Evolutionary conservation across 2,113 vertebrate genomes (phyloP), one percentile per base, ranked within the genome.

Genomic region (Poicephalus gulielmi): DNA sequence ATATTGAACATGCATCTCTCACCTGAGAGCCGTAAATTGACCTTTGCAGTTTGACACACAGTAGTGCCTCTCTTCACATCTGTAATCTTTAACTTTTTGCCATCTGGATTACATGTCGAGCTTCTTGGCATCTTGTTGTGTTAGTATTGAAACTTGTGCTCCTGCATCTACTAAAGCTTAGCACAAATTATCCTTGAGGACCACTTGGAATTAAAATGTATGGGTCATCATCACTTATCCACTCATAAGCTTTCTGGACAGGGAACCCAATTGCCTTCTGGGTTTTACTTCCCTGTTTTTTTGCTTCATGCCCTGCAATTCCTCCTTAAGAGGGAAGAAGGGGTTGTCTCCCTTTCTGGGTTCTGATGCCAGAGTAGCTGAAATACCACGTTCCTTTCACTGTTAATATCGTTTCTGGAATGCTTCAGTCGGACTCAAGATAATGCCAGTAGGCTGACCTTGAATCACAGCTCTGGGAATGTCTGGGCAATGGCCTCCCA

Each of bases 91-190:
- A 57, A 28, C 23, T 49, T 23, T 53, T 15, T 57, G 28, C 24
- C 5, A 0, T 67, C 35, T 1, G 11, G 33, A n/a, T 47, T 3
- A 3, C 20, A 49, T 1, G 1, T 62, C 19, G 9, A 75, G 41
- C 16, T 67, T 57, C 41, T 49, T 4, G 0, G 24, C 19, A 10
- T 15, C 19, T 49, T n/a, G 3, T 57, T 15, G 28, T n/a, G 55
- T 23, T 15, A 70, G 10, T 33, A 46, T 1, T 28, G 15, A 39
- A 44, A 63, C 17, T 28, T 63, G 17, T 52, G 37, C 31, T 83
- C 19, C 37, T 6, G 2, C 43, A 52, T 35, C 37, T 41, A 35
- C n/a, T 62, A 52, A 52, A 73, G 35, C 15, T n/a, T 71, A 10
- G 41, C 18, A 19, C 33, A 59, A 43, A 43, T n/a, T 49, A 9